Evolutionary conservation across 1,140 invertebrate species (phyloP), one percentile per base, ranked within the genome.

Genomic region (Brachionus koreanus): DNA sequence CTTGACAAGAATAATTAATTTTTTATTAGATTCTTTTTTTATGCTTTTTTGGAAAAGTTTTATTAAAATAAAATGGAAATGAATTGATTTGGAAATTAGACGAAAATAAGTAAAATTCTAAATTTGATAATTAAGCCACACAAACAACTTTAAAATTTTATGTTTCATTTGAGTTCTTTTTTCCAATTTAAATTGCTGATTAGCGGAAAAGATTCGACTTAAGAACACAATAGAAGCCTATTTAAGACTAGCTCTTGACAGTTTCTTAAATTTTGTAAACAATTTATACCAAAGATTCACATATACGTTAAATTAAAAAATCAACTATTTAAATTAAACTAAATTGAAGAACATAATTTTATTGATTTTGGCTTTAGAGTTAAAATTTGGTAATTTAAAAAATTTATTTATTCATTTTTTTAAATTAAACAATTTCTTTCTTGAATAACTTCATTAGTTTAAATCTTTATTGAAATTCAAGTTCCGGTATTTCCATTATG

Each of bases 1-100:
- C 65, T 69, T 69, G 65, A 69, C 65, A 69, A 69, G 65, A 69
- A 69, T 69, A 69, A 69, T 69, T 69, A 69, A 69, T 69, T 39
- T 69, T 69, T 37, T 69, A 42, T 37, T 69, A 69, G 35, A 37
- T 37, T 37, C 37, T 39, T 63, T 23, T 37, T 37, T 37, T 39
- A 7, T 69, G 33, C 37, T 37, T 65, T 65, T 57, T 65, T 39
- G 1, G 65, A 39, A 69, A 69, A 69, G 16, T 69, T 69, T 35
- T 39, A 69, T 69, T 43, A 16, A 39, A 19, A 69, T 37, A 16
- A 69, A 69, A 69, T 37, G 35, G 35, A 69, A 69, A 69, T 37
- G 65, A 69, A 69, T 69, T 69, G 35, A 69, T 69, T 69, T 69
- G 16, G 29, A 69, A 69, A 37, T 33, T 33, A 65, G 33, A 37